A percentile compares a stretch with the other conserved stretches of the same genome.
phyloP scores from a whole-genome alignment of 2,797 vertebrate genomes.

The Melopsittacus undulatus region DNA sequence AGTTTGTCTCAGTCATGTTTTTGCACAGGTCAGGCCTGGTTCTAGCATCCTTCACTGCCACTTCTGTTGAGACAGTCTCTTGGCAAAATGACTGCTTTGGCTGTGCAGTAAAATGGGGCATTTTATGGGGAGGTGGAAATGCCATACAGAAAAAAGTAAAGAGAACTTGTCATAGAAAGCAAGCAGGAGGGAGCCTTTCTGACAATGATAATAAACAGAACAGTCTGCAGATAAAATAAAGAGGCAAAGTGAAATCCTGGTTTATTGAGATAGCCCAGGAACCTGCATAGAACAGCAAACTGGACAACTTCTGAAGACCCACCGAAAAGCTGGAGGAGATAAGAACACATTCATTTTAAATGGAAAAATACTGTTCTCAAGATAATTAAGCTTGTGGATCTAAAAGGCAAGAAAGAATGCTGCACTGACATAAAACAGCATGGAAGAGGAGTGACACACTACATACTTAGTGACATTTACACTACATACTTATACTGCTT shows the following conservation, averaged over 20 bases:
- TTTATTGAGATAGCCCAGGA: background rate
- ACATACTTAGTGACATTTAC: too few relatives aligned
- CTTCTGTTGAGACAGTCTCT: background rate
- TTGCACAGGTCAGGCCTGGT: background rate
- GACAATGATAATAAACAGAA: slow-evolving; percentile 3
- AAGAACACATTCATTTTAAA: background rate
- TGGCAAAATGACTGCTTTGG: background rate
- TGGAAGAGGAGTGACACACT: background rate
- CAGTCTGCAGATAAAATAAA: slow-evolving; percentile 1
- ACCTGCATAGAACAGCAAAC: background rate
- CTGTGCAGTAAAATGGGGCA: background rate
- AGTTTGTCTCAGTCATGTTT: background rate
- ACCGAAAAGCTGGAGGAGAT: background rate
- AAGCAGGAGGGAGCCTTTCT: background rate
- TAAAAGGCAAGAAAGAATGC: background rate
- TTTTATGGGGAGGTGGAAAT: background rate
- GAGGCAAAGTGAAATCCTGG: background rate
- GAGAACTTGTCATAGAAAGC: background rate
- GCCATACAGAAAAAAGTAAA: background rate
- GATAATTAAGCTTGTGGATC: background rate
- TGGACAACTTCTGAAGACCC: slow-evolving; percentile 13
- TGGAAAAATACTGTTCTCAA: background rate
- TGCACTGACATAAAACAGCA: background rate
- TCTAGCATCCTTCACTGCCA: background rate
- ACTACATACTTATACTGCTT: background rate